Base-by-base conservation (phyloP, 2,888 invertebrate genomes). In the Xestobium rufovillosum region DNA sequence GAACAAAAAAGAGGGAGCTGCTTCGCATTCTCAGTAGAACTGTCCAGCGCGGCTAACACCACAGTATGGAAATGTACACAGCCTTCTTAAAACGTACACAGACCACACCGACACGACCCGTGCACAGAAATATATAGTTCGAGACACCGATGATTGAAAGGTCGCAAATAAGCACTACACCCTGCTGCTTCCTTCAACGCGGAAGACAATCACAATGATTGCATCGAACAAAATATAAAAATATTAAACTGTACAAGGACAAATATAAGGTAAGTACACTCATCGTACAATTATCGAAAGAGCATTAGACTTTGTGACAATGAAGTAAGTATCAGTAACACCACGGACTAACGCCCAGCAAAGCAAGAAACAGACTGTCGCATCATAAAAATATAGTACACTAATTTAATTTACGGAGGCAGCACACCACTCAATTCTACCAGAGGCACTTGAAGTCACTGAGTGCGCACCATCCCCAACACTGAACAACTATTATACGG, bases 211-310 rank as follows among this genome's bases (percentile, higher is more conserved):
- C 63, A 56, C 57, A 53, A 59, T 61, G 65, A 66, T 65, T 65
- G 66, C 62, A 60, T 63, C 62, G 61, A 65, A 64, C 60, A 61
- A 65, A 66, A 63, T 66, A 65, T 63, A 65, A 66, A 66, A 65
- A 65, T 63, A 65, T 63, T 62, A 61, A 64, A 65, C 63, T 65
- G 63, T 66, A 65, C 64, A 65, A 61, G 61, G 56, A 55, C 56
- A 55, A 55, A 54, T 56, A 57, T 53, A 58, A 56, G 61, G 61
- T n/a, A n/a, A n/a, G n/a, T 63, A 61, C 61, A 62, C 61, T 61
- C 58, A 64, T 64, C 60, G 61, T 63, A 64, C 65, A 63, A 60
- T 61, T 61, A 61, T 63, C 58, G 63, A 63, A 64, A 62, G 62
- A 61, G 63, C 63, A 60, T 59, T 56, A 36, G n/a, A n/a, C n/a